Base-by-base conservation (phyloP, 2,888 invertebrate genomes). In the Oligia fasciuncula region DNA sequence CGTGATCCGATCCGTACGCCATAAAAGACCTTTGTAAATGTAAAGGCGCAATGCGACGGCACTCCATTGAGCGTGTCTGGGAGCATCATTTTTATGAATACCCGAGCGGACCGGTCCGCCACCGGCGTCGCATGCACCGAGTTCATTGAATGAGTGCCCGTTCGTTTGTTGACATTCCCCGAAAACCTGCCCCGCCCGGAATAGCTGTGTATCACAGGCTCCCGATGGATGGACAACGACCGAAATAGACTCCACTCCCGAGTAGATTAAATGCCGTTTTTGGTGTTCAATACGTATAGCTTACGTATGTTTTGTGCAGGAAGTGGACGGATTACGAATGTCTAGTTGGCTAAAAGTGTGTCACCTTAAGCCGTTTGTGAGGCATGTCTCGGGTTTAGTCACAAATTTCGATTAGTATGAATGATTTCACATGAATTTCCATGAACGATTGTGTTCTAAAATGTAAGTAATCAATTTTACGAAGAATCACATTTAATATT, bases 131-230 rank as follows among this genome's bases (percentile, higher is more conserved):
- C 90, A 91, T 90, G 93, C 93, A 93, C 91, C 93, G 96, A 94
- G 96, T 96, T 96, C 96, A 97, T 95, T 96, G 96, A 96, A 96
- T 96, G 96, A 95, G 93, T 94, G 95, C 91, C 93, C 94, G 95
- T 94, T 93, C 95, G 96, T 96, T 96, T 97, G 96, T 96, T 97
- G 96, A 97, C 96, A 96, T 96, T 96, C 96, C 95, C 96, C 96
- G 95, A 96, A 96, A 97, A 97, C 96, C 96, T 96, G 96, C 96
- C 95, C 93, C 92, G 96, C 95, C 94, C 94, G 94, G 95, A 96
- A 96, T 96, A 96, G 95, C 94, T 90, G 92, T 92, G 93, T 91
- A 92, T 91, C 92, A 88, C 90, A 90, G 90, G 91, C 91, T 93
- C 96, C 95, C 95, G 94, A 93, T 94, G 93, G 93, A 95, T 93